Conservation (phyloP, 2,888 invertebrate genomes). For the Oeneis ivallda region DNA sequence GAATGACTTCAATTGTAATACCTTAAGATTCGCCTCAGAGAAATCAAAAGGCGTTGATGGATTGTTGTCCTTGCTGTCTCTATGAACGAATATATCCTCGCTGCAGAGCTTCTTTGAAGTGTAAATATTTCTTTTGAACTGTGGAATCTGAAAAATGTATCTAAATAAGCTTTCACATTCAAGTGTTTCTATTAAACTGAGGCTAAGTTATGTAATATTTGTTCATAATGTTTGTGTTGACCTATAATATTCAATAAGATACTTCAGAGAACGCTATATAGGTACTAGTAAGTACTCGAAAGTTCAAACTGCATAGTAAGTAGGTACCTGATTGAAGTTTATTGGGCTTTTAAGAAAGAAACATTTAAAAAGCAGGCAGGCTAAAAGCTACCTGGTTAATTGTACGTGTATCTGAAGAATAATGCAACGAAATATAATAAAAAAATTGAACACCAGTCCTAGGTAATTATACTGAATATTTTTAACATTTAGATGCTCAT, state of each 20-base stretch:
- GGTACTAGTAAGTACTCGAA: background rate
- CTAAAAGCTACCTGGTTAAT: no score
- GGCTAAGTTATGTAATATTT: background rate
- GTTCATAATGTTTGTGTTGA: background rate
- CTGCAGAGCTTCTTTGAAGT: slow-evolving; percentile 49
- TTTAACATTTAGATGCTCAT: no score
- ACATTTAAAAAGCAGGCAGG: no score
- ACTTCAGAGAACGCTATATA: slow-evolving; percentile 2
- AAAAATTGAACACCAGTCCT: no score
- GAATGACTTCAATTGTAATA: slow-evolving; percentile 37
- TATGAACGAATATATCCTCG: slow-evolving; percentile 60
- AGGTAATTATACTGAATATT: no score
- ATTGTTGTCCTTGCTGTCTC: slow-evolving; percentile 62
- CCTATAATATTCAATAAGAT: background rate
- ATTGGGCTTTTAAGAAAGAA: background rate
- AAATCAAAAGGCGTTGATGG: slow-evolving; percentile 63
- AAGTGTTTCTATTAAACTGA: background rate
- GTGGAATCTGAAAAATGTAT: slow-evolving; percentile 33
- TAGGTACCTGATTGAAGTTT: background rate
- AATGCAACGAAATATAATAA: no score
- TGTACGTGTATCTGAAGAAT: no score
- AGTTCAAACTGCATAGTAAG: no score
- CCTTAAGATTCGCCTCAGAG: slow-evolving; percentile 65
- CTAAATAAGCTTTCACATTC: slow-evolving; percentile 1
- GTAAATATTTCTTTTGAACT: slow-evolving; percentile 47